Evolutionary conservation across 2,888 invertebrate species (phyloP), one percentile per base, ranked within the genome.

Genomic region (Hoplodrina blanda): DNA sequence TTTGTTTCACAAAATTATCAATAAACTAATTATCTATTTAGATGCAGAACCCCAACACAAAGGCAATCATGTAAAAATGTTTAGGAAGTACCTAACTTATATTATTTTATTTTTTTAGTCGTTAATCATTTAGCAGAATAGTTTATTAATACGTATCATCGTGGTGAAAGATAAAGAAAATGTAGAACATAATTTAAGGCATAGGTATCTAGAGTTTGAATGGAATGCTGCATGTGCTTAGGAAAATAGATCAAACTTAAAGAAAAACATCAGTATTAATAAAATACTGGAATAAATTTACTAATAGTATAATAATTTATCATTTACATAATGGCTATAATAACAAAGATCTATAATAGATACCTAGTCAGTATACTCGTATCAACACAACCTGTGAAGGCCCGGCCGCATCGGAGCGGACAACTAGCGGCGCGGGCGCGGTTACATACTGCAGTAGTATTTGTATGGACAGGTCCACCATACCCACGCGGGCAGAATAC

Each of bases 221-320:
- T 82, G 83, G 83, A 80, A 80, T 80, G 82, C 76, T 79, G 82
- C 54, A 66, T 65, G 63, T 61, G 57, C 60, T 65, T 62, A 66
- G 59, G 67, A n/a, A 70, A 68, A 69, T 69, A 54, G 44, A 33
- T 52, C 49, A 62, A 66, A 73, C 73, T 66, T 78, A 69, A 64
- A 55, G 17, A 54, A 62, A 59, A 66, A 19, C 20, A 53, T 30
- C 69, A 73, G 62, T 75, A 71, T 66, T 44, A 4, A 30, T 56
- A 53, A 57, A 41, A 80, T 69, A 73, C 65, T 70, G 65, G 4
- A 70, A 69, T 50, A 56, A 71, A 68, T 68, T 64, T 56, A 68
- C 62, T 69, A 68, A 53, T 46, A 78, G 53, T 54, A 78, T 44
- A 61, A 46, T 67, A 55, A 66, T 30, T 64, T 44, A 67, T 77